Evolutionary conservation across 2,797 vertebrate species (phyloP), one percentile per base, ranked within the genome.

Genomic region (Silurus lanzhouensis): DNA sequence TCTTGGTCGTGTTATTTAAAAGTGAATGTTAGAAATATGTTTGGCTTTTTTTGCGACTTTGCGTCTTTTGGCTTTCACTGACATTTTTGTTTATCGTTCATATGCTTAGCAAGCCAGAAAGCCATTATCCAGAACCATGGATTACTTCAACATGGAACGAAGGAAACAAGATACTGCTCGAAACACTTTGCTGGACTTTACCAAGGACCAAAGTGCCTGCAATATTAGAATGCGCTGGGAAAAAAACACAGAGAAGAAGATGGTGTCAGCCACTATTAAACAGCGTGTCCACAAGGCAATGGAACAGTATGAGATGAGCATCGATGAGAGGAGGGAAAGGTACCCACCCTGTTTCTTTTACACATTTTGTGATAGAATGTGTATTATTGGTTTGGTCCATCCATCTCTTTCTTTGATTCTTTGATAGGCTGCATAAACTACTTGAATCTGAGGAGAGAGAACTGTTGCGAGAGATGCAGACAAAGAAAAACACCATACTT

Each of bases 361-460:
- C 15, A 15, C 66, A 25, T 61, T 67, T 22, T n/a, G 20, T 63
- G 20, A 61, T 63, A 71, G 20, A 27, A 38, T 60, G n/a, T 48
- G n/a, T 68, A 57, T n/a, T n/a, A 61, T 46, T 74, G 15, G 0
- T 60, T 31, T 87, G 27, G 0, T 66, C 44, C 60, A 46, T 63
- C 13, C 57, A 22, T n/a, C 27, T 78, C n/a, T 78, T 38, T 81
- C 12, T 60, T 20, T 63, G n/a, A n/a, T 22, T 13, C 19, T 64
- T 25, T 83, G 48, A 79, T 88, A 99, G 98, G 88, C 93, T 99
- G 52, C 92, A 92, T 9, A 87, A 90, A n/a, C 91, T 98, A 85
- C 87, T 99, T 91, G 93, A 96, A 87, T 87, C 78, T 1, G 98
- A 99, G 91, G 96, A 98, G 87, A 92, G 88, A 31, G 92, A 91